Base-by-base conservation (phyloP, 2,797 vertebrate species). In the Apodemus agrarius region DNA sequence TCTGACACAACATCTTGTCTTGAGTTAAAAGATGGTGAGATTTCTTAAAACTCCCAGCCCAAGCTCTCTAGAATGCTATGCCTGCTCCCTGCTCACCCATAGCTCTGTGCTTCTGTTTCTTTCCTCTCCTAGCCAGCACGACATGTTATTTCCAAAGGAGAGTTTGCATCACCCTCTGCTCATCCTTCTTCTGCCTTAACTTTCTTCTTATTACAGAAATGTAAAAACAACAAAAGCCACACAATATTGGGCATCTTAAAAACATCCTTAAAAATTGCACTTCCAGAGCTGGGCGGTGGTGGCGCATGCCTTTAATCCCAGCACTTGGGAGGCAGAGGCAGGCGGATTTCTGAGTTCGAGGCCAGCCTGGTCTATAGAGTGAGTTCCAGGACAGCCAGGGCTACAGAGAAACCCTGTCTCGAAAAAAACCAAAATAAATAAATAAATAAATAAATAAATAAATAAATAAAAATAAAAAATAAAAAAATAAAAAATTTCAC, bases 211-310 rank as follows among this genome's bases (percentile, higher is more conserved):
- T 46, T 46, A 83, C 81, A 31, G 57, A 80, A 86, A 19, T 79
- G 11, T 90, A 13, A 9, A 79, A 90, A 80, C 63, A 29, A 19
- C 54, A 43, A 19, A 61, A 14, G 29, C 1, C 31, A 13, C 31
- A 65, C 21, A 76, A 94, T 82, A 86, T 46, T 75, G 34, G 34
- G 7, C 87, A 90, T 86, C 65, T 92, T 92, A 74, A n/a, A 82
- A 86, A 83, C 19, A 79, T 4, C 3, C 43, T 37, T 81, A 46
- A 93, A 67, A 89, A 31, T 63, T 86, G 83, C 72, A 52, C 49
- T 89, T 94, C 29, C 46, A 90, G n/a, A n/a, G n/a, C n/a, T n/a
- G n/a, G n/a, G n/a, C n/a, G n/a, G n/a, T n/a, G n/a, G n/a, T n/a
- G n/a, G n/a, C n/a, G n/a, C n/a, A n/a, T n/a, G n/a, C n/a, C n/a